A percentile compares a stretch with the other conserved stretches of the same genome.
Conservation (phyloP, 1,140 invertebrate species). For the Listronotus bonariensis region DNA sequence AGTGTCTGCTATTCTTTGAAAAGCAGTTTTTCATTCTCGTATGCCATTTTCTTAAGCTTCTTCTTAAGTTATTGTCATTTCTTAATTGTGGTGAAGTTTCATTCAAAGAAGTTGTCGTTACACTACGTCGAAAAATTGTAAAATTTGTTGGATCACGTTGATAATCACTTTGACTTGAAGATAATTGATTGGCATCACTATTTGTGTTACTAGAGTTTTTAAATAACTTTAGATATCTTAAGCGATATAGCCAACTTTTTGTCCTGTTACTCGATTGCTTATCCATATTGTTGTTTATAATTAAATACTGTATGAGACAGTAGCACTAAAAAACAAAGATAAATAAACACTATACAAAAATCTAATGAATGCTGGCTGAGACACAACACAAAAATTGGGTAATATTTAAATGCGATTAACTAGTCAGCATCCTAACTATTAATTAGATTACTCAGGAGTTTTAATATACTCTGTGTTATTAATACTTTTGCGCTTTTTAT, state of each 20-base stretch:
- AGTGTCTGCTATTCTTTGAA: constrained; percentile 3
- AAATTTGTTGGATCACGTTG: constrained; percentile 1
- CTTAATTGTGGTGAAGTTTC: background rate
- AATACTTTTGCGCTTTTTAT: no score
- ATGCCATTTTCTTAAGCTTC: constrained; percentile 7
- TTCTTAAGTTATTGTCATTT: constrained; percentile 1
- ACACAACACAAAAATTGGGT: background rate
- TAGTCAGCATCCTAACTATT: background rate
- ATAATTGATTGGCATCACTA: background rate
- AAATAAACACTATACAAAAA: no score
- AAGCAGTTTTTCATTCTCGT: constrained; percentile 10
- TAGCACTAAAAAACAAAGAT: no score
- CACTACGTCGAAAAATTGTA: constrained; percentile 1
- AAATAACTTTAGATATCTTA: constrained; percentile 5
- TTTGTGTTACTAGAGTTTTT: constrained; percentile 6
- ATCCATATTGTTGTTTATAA: constrained; percentile 1
- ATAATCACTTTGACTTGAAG: background rate
- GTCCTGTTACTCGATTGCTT: constrained; percentile 2
- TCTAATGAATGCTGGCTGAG: background rate
- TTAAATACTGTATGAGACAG: no score
- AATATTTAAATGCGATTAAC: background rate
- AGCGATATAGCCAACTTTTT: constrained; percentile 5
- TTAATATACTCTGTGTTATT: no score
- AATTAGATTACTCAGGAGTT: background rate
- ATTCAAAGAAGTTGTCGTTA: background rate